Evolutionary conservation across 2,113 vertebrate species (phyloP), one percentile per base, ranked within the genome.

Genomic region (Solea senegalensis): DNA sequence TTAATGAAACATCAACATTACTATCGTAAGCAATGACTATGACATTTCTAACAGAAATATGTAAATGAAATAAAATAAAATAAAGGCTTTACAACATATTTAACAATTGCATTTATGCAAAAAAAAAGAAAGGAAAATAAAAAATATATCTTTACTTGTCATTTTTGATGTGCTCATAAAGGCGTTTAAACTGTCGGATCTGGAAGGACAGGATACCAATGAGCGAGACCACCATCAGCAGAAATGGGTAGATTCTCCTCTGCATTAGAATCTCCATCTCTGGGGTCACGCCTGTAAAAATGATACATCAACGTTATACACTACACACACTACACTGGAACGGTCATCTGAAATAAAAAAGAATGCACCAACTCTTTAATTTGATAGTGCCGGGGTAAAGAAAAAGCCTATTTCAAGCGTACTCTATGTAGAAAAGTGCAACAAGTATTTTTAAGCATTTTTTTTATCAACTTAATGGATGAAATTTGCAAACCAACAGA

Each of bases 161-260:
- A 16, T 99, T 99, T 91, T 99, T 99, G 91, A 99, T 99, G 90
- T 99, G 98, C 82, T 99, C 98, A 82, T 99, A 99, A 91, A 99
- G 98, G 86, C 97, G 97, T 94, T 97, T 98, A 88, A 99, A 99
- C 86, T 99, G 98, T 83, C 97, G 96, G 74, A 99, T 95, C 93
- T 99, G 98, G 91, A 99, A 99, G 88, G 97, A 99, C 13, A 99
- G 89, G 88, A 99, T 96, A 72, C 94, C 98, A 86, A 98, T 95
- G 80, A 99, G 93, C 12, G 97, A 94, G 72, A 97, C 96, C 14
- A 99, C 95, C 98, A 99, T 99, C 81, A 99, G 88, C 60, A 99
- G 93, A 84, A 98, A 98, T 4, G 98, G 98, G 78, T 99, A 99
- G 90, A 99, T 99, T 73, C 98, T 95, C 72, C 97, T 95, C 88